Conservation (phyloP, 1,140 invertebrate species). For the Eriosoma lanigerum region DNA sequence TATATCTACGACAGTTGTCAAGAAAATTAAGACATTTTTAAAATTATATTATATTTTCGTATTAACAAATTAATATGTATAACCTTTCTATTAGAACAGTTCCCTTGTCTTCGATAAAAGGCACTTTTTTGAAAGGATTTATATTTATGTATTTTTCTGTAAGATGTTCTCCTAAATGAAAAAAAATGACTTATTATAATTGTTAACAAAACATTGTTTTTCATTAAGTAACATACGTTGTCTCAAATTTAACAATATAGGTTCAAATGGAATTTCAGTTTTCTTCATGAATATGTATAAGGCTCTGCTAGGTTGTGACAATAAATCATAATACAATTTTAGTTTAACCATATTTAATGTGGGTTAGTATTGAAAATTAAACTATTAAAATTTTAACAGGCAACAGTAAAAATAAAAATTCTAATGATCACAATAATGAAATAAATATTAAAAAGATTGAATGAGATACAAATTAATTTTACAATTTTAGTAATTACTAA, state of each 20-base stretch:
- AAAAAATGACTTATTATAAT: neutral
- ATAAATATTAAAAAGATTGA: too few relatives aligned
- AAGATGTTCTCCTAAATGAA: conserved; percentile 72
- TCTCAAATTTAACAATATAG: conserved; percentile 55
- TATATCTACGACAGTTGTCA: too few relatives aligned
- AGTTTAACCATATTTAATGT: neutral
- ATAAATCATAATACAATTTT: conserved; percentile 68
- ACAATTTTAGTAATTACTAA: too few relatives aligned
- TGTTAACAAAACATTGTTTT: neutral
- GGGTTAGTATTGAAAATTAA: too few relatives aligned
- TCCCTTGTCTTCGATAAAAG: conserved; percentile 76
- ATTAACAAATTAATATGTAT: neutral
- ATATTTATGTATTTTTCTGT: conserved; percentile 67
- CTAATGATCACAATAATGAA: too few relatives aligned
- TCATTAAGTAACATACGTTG: neutral
- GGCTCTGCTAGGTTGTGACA: conserved; percentile 72
- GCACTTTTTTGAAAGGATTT: conserved; percentile 76
- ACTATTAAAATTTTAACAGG: too few relatives aligned
- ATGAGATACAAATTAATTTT: too few relatives aligned
- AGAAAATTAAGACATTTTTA: neutral
- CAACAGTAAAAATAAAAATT: too few relatives aligned
- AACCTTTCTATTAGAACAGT: conserved; percentile 80
- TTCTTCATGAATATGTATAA: conserved; percentile 70
- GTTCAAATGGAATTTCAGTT: conserved; percentile 66
- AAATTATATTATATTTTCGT: neutral